Conservation (phyloP, 2,113 vertebrate species). For the Pteronura brasiliensis region DNA sequence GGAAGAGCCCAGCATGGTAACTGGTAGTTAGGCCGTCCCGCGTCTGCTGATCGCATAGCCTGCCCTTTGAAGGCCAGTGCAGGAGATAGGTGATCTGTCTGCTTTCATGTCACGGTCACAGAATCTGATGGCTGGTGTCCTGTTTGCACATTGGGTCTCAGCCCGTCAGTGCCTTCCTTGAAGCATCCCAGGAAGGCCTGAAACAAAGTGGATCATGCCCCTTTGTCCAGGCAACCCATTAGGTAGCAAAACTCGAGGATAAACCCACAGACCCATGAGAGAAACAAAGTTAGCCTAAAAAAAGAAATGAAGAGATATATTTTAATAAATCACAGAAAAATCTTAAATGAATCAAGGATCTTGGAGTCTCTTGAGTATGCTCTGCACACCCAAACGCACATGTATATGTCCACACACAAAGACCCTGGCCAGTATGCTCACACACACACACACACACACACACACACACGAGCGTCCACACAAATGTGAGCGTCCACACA, state of each 20-base stretch:
- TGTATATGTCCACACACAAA: neutral
- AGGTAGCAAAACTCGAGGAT: neutral
- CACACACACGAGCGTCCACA: no score
- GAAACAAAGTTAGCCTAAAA: neutral
- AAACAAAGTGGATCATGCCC: neutral
- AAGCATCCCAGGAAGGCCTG: neutral
- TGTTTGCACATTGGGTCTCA: neutral
- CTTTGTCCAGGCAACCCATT: neutral
- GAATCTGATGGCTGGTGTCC: neutral
- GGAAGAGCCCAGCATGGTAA: neutral
- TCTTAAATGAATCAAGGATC: neutral
- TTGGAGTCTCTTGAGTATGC: neutral
- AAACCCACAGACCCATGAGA: neutral
- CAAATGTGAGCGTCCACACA: no score
- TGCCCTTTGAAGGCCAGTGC: neutral
- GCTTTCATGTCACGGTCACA: neutral
- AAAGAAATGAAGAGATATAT: neutral
- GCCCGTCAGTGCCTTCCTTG: neutral
- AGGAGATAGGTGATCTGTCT: neutral
- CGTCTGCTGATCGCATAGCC: rapidly evolving
- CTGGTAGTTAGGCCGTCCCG: neutral
- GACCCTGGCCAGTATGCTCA: neutral
- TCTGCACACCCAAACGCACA: neutral
- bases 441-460: no score
- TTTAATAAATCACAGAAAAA: neutral